Base-by-base conservation (phyloP, 2,113 vertebrate genomes). In the Taurulus bubalis region DNA sequence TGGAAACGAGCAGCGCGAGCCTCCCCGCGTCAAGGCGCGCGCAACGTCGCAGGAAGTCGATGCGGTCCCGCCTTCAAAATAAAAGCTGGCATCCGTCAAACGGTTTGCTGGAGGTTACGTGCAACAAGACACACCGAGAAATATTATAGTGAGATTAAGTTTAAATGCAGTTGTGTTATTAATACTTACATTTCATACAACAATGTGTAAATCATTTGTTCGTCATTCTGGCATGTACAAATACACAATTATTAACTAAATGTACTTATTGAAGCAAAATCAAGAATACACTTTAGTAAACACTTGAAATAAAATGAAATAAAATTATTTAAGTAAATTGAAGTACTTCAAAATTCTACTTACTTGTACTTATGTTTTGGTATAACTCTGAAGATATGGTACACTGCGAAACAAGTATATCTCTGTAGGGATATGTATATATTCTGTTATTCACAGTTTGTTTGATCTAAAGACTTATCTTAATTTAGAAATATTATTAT, bases 1-100 rank as follows among this genome's bases (percentile, higher is more conserved):
- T 96, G 96, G 95, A 91, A 90, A 96, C 95, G 92, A 93, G 91
- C 87, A 87, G 92, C 73, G 92, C 92, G 89, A 92, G 89, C 87
- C 86, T 84, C 83, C 83, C 64, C 22, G 8, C 14, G 32, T 86
- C 75, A 93, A 90, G 15, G 12, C 24, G 8, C 2, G 9, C 7
- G 16, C 24, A 36, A 75, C 42, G 3, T 4, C 0, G 3, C 42
- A 79, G 70, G 83, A 88, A 81, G 3, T 6, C 0, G 10, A 14
- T 3, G 20, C 1, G 5, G 6, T 2, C 0, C 0, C 2, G 9
- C 75, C 49, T 93, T 89, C 85, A 90, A 70, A 88, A 45, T 89
- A 88, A 86, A 8, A 85, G 14, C 38, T 1, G 32, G 9, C 40
- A 5, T 4, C 26, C 11, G 2, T 18, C 3, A 55, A 65, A 36